These are phyloP conservation scores for Brachymystax lenok DNA, from an alignment of 2,797 vertebrate genomes.

Conservation along the genomic window DNA sequence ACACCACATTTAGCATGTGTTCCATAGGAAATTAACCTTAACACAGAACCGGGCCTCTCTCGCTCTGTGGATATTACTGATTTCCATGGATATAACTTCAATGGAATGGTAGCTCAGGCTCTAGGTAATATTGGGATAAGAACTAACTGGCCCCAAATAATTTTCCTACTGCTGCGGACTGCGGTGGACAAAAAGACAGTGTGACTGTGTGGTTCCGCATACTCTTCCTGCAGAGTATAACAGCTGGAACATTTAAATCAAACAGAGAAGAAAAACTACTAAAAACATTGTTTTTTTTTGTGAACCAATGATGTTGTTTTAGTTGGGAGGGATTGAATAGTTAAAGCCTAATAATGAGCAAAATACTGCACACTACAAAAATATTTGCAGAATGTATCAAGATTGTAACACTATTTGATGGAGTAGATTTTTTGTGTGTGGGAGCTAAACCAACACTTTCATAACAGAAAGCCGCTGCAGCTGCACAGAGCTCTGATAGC, in stretches of 20 bases:
- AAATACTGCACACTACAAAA: neutral
- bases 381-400: neutral
- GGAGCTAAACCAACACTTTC: neutral
- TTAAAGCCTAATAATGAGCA: neutral
- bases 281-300: neutral
- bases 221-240: constrained; percentile 48
- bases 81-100: constrained; percentile 55
- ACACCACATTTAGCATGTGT: neutral
- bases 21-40: neutral
- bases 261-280: constrained; percentile 28
- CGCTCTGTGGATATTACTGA: constrained; percentile 13
- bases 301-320: neutral
- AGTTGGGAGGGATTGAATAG: neutral
- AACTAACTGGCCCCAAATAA: constrained; percentile 68
- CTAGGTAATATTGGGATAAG: constrained; percentile 66
- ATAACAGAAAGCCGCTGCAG: neutral
- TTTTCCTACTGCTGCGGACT: constrained; percentile 61
- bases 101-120: constrained; percentile 54
- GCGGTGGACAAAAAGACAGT: constrained; percentile 67
- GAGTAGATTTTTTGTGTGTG: neutral
- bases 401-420: neutral
- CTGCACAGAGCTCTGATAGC: constrained; percentile 11
- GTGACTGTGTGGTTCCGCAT: constrained; percentile 52
- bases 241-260: constrained; percentile 49
- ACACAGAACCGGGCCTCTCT: neutral